A percentile compares a stretch with the other conserved stretches of the same genome.
Evolutionary conservation across 1,140 invertebrate species (phyloP).

Genomic region (Drosophila melanogaster): DNA sequence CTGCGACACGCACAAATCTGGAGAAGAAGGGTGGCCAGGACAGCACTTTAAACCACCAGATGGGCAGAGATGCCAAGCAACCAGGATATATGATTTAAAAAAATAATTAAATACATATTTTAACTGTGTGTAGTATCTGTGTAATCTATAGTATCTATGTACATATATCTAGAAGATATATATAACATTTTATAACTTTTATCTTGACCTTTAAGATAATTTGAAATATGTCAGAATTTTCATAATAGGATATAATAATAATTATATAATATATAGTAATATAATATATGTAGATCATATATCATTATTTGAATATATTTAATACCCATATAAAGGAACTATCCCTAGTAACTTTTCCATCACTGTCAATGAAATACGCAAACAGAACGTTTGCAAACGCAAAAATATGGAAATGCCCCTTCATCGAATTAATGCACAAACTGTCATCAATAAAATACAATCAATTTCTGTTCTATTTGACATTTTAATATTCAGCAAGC

Average conservation of each 20-base stretch:
- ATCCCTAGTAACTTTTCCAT: not conserved
- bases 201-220: too few relatives aligned
- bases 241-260: too few relatives aligned
- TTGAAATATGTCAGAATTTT: too few relatives aligned
- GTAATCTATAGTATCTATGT: too few relatives aligned
- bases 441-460: conserved; percentile 16
- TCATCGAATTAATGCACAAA: conserved; percentile 8
- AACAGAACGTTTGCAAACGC: not conserved
- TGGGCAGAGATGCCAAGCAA: conserved; percentile 1
- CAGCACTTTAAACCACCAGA: not conserved
- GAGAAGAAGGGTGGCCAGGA: conserved; percentile 1
- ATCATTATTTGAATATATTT: not conserved
- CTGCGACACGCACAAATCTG: conserved; percentile 69
- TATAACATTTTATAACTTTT: too few relatives aligned
- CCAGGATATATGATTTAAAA: too few relatives aligned
- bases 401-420: conserved; percentile 11
- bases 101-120: too few relatives aligned
- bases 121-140: too few relatives aligned
- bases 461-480: conserved; percentile 15
- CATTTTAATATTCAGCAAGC: conserved; percentile 28
- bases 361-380: not conserved
- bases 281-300: not conserved
- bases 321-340: not conserved
- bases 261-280: too few relatives aligned
- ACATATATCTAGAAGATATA: too few relatives aligned